Percentiles rank a stretch among this genome's conserved stretches.
phyloP scores from a whole-genome alignment of 2,797 vertebrate species.

The Miichthys miiuy region DNA sequence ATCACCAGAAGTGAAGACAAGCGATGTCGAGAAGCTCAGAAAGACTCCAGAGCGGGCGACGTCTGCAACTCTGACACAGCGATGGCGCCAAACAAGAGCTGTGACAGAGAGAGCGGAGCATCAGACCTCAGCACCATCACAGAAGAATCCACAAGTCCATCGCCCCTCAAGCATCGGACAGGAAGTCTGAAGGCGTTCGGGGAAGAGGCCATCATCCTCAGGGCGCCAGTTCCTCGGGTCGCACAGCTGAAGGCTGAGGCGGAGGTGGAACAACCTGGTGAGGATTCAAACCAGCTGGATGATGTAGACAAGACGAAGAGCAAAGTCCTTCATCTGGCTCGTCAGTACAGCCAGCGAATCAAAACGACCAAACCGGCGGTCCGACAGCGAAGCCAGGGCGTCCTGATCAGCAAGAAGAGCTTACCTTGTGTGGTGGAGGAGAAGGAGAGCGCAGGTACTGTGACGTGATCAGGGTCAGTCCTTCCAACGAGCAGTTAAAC shows the following conservation, averaged over 20 bases:
- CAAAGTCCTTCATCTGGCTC: constrained; percentile 92
- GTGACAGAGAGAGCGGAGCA: constrained; percentile 60
- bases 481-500: too few species aligned
- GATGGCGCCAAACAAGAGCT: constrained; percentile 21
- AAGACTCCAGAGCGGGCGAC: constrained; percentile 10
- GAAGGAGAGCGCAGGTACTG: constrained; percentile 69
- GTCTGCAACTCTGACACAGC: constrained; percentile 17
- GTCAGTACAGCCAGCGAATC: constrained; percentile 92
- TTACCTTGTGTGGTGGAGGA: constrained; percentile 81
- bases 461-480: too few species aligned
- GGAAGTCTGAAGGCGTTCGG: constrained; percentile 48
- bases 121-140: constrained; percentile 76
- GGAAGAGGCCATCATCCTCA: constrained; percentile 39
- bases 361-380: constrained; percentile 76
- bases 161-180: constrained; percentile 60
- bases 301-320: constrained; percentile 80
- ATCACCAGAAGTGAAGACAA: constrained; percentile 38
- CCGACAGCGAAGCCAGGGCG: constrained; percentile 46
- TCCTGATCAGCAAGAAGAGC: constrained; percentile 43
- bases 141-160: constrained; percentile 71
- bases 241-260: constrained; percentile 58
- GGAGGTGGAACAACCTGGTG: not conserved
- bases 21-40: constrained; percentile 7
- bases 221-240: constrained; percentile 48
- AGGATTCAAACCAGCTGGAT: constrained; percentile 24